phyloP scores from a whole-genome alignment of 2,113 vertebrate genomes.

The Galeopterus variegatus region DNA sequence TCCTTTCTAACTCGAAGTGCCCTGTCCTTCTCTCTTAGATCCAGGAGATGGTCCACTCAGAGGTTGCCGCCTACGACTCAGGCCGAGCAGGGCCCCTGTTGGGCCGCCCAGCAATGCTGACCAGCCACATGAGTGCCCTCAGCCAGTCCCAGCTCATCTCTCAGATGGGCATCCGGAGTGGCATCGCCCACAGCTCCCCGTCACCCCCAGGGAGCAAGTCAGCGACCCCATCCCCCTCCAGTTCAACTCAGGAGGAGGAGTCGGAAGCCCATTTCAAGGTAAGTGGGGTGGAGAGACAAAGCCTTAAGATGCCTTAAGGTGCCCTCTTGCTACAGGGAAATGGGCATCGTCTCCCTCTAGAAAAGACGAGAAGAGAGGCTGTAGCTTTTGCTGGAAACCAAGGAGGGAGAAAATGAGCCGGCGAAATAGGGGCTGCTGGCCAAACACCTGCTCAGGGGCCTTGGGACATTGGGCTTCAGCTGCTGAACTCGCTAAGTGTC shows the following conservation, averaged over 20 bases:
- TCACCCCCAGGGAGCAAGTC: slow-evolving; percentile 99
- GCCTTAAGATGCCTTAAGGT: neutral
- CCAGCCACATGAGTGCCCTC: slow-evolving; percentile 95
- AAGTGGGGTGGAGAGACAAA: slow-evolving; percentile 58
- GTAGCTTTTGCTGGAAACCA: neutral
- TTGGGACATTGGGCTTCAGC: neutral
- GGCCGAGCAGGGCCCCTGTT: slow-evolving; percentile 95
- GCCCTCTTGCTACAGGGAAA: accelerated
- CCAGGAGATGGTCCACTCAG: slow-evolving; percentile 98
- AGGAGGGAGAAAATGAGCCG: neutral
- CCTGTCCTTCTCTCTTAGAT: slow-evolving; percentile 93
- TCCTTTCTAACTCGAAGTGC: slow-evolving; percentile 21
- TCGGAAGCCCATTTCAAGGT: slow-evolving; percentile 97
- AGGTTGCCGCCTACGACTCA: slow-evolving; percentile 94
- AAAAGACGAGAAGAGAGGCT: neutral
- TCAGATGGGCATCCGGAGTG: slow-evolving; percentile 94
- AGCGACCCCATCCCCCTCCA: slow-evolving; percentile 98
- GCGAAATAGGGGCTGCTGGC: neutral
- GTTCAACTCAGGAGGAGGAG: slow-evolving; percentile 99
- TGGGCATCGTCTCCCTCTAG: neutral
- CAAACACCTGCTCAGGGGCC: neutral
- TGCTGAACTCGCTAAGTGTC: neutral
- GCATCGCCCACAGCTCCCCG: slow-evolving; percentile 95
- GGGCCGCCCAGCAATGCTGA: slow-evolving; percentile 94
- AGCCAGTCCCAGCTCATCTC: slow-evolving; percentile 97